A percentile compares a stretch with the other conserved stretches of the same genome.
Evolutionary conservation across 2,113 vertebrate species (phyloP).

Genomic region (Micronycteris hirsuta): DNA sequence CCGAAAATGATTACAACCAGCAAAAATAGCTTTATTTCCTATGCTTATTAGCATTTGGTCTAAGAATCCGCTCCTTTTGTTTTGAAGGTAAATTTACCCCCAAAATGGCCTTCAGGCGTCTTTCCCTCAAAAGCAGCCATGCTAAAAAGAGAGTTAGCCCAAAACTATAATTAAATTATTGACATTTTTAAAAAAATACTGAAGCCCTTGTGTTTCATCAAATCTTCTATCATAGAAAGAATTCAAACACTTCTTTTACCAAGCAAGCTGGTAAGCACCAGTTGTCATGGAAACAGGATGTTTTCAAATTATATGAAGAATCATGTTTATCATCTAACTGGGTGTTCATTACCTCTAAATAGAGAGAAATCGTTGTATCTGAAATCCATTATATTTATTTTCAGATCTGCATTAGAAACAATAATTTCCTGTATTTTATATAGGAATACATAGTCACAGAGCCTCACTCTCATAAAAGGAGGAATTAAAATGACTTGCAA

Average conservation of each 20-base stretch:
- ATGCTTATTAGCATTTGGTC: conserved; percentile 37
- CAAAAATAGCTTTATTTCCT: conserved; percentile 59
- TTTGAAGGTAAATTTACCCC: conserved; percentile 37
- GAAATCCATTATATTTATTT: conserved; percentile 77
- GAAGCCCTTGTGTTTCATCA: conserved; percentile 73
- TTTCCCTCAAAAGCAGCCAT: neutral
- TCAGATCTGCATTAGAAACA: conserved; percentile 76
- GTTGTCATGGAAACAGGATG: conserved; percentile 84
- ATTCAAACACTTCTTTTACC: conserved; percentile 73
- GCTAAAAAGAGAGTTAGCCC: conserved; percentile 29
- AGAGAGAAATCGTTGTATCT: conserved; percentile 75
- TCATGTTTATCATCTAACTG: conserved; percentile 77
- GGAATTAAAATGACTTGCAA: conserved; percentile 63
- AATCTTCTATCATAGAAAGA: conserved; percentile 78
- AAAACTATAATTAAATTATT: conserved; percentile 52
- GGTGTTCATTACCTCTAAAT: conserved; percentile 77
- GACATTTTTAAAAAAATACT: conserved; percentile 51
- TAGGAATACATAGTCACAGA: conserved; percentile 20
- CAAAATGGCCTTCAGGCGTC: neutral
- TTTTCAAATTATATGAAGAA: conserved; percentile 79
- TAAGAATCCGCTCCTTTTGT: neutral
- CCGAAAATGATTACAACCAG: conserved; percentile 61
- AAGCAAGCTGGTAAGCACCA: conserved; percentile 78
- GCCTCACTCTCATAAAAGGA: conserved; percentile 20
- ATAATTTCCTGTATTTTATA: conserved; percentile 58